phyloP scores from a whole-genome alignment of 2,888 invertebrate species.

The Dorcus parallelipipedus region DNA sequence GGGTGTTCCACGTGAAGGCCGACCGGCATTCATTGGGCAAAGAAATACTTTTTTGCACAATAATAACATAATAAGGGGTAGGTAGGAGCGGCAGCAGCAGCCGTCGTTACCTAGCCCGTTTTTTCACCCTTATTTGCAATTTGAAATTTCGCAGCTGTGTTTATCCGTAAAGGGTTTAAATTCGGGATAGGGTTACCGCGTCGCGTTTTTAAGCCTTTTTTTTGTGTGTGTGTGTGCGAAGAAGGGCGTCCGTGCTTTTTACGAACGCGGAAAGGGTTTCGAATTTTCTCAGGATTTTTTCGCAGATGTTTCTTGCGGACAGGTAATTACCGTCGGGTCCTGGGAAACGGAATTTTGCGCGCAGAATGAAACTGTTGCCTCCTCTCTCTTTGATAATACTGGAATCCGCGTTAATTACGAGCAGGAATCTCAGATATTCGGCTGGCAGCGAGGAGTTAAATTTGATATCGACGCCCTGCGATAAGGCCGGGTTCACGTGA shows the following conservation, averaged over 20 bases:
- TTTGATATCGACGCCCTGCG: too few relatives aligned
- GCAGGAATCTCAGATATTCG: too few relatives aligned
- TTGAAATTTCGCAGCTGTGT: constrained; percentile 29
- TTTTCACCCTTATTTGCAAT: constrained; percentile 26
- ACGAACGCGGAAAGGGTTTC: constrained; percentile 20
- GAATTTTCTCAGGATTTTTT: constrained; percentile 20
- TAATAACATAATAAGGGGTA: constrained; percentile 18
- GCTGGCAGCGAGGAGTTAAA: too few relatives aligned
- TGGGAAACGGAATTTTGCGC: too few relatives aligned
- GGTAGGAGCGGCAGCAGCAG: constrained; percentile 5
- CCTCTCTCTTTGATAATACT: too few relatives aligned
- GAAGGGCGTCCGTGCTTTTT: constrained; percentile 12
- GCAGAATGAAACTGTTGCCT: too few relatives aligned
- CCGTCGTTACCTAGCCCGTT: not conserved
- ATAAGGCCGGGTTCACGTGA: too few relatives aligned
- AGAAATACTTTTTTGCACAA: constrained; percentile 20
- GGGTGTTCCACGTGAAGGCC: constrained; percentile 7
- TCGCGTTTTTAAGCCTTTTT: constrained; percentile 22
- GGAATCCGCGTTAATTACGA: too few relatives aligned
- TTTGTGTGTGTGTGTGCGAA: not conserved
- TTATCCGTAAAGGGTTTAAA: constrained; percentile 32
- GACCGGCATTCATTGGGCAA: constrained; percentile 8
- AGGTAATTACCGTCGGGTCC: too few relatives aligned
- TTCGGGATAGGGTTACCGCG: constrained; percentile 30
- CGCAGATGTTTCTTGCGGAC: constrained; percentile 5